Evolutionary conservation across 2,113 vertebrate species (phyloP).

Genomic region (Cacatua alba): DNA sequence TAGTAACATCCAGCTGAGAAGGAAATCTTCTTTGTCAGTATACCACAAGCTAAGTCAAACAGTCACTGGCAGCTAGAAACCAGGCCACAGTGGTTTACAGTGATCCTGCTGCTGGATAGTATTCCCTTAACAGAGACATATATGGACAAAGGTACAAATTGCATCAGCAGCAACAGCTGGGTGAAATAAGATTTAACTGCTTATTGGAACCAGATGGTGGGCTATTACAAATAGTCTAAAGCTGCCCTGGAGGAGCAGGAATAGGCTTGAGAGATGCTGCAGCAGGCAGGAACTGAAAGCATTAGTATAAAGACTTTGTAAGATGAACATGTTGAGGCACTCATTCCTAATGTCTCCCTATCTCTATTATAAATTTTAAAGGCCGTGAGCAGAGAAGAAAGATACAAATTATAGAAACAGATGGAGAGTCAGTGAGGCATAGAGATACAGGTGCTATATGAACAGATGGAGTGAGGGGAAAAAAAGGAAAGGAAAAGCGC

Average conservation of each 20-base stretch:
- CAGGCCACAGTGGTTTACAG: constrained; percentile 29
- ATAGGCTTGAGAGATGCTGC: not conserved
- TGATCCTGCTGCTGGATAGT: not conserved
- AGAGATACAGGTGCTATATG: constrained; percentile 51
- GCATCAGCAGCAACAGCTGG: constrained; percentile 47
- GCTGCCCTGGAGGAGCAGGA: constrained; percentile 37
- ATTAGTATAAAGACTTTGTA: not conserved
- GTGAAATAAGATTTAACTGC: constrained; percentile 47
- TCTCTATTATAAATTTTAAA: constrained; percentile 37
- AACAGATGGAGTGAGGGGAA: constrained; percentile 35
- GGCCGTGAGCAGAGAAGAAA: constrained; percentile 20
- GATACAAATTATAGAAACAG: constrained; percentile 44
- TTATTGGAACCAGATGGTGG: constrained; percentile 43
- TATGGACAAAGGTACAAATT: constrained; percentile 22
- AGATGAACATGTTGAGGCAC: constrained; percentile 31
- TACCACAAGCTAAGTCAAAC: not conserved
- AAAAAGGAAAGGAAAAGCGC: not conserved
- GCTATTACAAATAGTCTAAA: constrained; percentile 29
- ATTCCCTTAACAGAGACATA: not conserved
- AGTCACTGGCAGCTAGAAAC: not conserved
- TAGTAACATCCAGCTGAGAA: not conserved
- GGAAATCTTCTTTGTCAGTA: not conserved
- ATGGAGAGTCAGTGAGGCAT: constrained; percentile 56
- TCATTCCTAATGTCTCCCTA: constrained; percentile 9
- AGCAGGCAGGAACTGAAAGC: constrained; percentile 10